These are phyloP conservation scores for Platycnemis pennipes DNA, from an alignment of 2,888 invertebrate genomes.

Conservation along the genomic window DNA sequence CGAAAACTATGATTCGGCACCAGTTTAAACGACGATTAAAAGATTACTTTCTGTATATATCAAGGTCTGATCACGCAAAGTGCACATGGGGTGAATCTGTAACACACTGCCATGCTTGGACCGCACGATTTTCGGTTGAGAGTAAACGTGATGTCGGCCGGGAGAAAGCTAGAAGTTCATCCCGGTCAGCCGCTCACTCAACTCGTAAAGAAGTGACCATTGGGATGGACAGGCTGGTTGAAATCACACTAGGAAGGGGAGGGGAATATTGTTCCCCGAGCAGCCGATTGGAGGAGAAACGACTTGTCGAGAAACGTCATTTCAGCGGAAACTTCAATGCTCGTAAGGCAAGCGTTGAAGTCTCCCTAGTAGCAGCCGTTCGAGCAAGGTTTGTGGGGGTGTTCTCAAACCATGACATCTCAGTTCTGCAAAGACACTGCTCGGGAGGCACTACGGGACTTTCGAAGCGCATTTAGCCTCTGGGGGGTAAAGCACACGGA, in stretches of 20 bases:
- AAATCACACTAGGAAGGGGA: neutral
- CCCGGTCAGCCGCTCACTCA: neutral
- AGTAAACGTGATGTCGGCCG: neutral
- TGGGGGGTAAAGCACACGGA: neutral
- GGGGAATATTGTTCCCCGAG: neutral
- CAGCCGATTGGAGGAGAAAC: neutral
- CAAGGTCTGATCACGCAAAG: neutral
- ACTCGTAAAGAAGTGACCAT: neutral
- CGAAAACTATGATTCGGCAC: neutral
- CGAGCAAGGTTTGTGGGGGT: neutral
- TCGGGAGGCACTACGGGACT: conserved; percentile 28
- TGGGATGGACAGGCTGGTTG: neutral
- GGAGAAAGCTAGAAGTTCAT: conserved; percentile 21
- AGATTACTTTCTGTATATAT: neutral
- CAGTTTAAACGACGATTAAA: neutral
- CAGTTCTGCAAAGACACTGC: neutral
- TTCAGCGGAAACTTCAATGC: neutral
- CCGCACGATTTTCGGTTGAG: conserved; percentile 6
- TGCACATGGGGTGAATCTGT: neutral
- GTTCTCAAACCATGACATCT: conserved; percentile 42
- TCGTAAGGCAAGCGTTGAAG: neutral
- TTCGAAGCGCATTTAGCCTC: conserved; percentile 44
- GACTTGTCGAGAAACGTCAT: neutral
- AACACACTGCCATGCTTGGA: neutral
- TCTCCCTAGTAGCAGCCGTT: neutral